phyloP scores from a whole-genome alignment of 2,113 vertebrate genomes.

The Procavia capensis region DNA sequence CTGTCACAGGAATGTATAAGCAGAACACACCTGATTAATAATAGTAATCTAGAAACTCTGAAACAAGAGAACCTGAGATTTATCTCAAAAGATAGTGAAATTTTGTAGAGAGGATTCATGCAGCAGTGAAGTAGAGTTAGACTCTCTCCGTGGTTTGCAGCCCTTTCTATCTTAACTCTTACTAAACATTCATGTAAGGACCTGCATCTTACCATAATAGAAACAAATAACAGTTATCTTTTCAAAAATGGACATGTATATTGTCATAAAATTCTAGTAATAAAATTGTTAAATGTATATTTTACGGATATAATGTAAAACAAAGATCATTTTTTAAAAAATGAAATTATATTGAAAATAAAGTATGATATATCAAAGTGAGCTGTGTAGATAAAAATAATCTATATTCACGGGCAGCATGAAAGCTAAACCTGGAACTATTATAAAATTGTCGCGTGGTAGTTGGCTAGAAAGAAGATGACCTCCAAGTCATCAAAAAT shows the following conservation, averaged over 20 bases:
- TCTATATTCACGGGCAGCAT: background rate
- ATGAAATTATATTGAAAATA: background rate
- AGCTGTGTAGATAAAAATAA: background rate
- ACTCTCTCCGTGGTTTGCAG: background rate
- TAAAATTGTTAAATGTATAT: background rate
- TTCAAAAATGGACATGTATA: background rate
- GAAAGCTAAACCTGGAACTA: background rate
- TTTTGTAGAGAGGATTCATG: background rate
- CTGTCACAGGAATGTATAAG: background rate
- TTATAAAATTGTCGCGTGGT: background rate
- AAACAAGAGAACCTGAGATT: background rate
- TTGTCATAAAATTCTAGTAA: background rate
- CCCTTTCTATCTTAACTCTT: conserved; percentile 27
- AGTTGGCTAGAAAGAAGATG: background rate
- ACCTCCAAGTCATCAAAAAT: too few species aligned
- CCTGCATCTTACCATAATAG: background rate
- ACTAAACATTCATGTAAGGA: conserved; percentile 18
- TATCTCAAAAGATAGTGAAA: background rate
- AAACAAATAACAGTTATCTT: background rate
- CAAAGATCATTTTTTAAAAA: background rate
- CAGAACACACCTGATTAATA: background rate
- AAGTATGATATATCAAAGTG: background rate
- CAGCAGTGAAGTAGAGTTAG: background rate
- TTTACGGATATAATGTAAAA: conserved; percentile 14
- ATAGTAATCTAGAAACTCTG: background rate